Evolutionary conservation across 2,797 vertebrate genomes (phyloP).

Genomic region (Clarias platycephalus): DNA sequence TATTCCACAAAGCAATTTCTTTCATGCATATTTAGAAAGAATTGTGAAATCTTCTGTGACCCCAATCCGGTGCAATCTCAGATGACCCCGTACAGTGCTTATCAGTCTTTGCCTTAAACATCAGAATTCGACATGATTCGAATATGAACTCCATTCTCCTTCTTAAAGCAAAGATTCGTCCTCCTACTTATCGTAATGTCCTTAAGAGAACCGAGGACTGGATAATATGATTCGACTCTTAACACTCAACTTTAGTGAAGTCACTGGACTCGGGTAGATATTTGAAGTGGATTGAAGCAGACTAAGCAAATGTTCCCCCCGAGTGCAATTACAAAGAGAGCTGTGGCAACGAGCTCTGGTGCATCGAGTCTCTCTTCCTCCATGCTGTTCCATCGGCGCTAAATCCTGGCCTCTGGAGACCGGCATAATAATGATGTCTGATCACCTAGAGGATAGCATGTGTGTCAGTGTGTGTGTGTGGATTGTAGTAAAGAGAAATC

Average conservation of each 20-base stretch:
- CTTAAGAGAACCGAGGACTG: background rate
- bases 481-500: slow-evolving; percentile 36
- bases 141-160: background rate
- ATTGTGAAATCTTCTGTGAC: background rate
- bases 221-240: background rate
- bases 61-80: background rate
- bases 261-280: slow-evolving; percentile 37
- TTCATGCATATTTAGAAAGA: background rate
- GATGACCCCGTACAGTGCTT: background rate
- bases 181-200: background rate
- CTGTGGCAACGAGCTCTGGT: slow-evolving; percentile 60
- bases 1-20: background rate
- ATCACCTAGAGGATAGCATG: slow-evolving; percentile 56
- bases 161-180: background rate
- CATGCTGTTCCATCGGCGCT: slow-evolving; percentile 61
- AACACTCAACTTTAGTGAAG: slow-evolving; percentile 11
- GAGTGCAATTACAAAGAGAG: slow-evolving; percentile 60
- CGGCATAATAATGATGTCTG: slow-evolving; percentile 38
- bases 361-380: slow-evolving; percentile 46
- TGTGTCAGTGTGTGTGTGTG: slow-evolving; percentile 24
- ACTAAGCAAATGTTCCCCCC: slow-evolving; percentile 42
- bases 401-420: slow-evolving; percentile 31
- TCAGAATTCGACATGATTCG: background rate
- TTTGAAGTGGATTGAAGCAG: slow-evolving; percentile 50
- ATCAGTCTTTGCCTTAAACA: background rate